Conservation (phyloP, 2,888 invertebrate species). For the Dexiosoma caninum region DNA sequence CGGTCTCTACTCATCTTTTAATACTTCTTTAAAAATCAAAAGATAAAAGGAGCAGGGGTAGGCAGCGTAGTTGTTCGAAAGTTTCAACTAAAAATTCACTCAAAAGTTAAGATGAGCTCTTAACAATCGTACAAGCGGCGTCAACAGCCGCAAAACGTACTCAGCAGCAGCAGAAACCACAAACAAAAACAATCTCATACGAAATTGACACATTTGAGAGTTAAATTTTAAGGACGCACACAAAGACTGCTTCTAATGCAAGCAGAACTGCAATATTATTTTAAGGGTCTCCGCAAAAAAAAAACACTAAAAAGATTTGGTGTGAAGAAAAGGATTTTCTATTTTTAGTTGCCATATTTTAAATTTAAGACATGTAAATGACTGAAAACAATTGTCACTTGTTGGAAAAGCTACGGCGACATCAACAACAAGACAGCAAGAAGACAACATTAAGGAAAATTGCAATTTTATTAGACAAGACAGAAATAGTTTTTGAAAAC, state of each 20-base stretch:
- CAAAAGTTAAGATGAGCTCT: constrained; percentile 39
- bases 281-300: not conserved
- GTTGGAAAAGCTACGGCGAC: constrained; percentile 23
- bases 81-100: constrained; percentile 46
- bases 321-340: constrained; percentile 32
- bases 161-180: not conserved
- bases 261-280: not conserved
- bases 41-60: not conserved
- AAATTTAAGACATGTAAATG: constrained; percentile 59
- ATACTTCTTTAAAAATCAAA: constrained; percentile 26
- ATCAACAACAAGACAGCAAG: constrained; percentile 18
- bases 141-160: constrained; percentile 22
- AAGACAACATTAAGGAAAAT: constrained; percentile 53
- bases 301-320: not conserved
- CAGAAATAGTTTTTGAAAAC: constrained; percentile 47
- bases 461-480: constrained; percentile 56
- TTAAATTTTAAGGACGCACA: constrained; percentile 24
- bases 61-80: constrained; percentile 39
- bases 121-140: not conserved
- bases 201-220: constrained; percentile 61
- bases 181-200: constrained; percentile 33
- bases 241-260: not conserved
- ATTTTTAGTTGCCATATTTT: constrained; percentile 4
- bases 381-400: constrained; percentile 63
- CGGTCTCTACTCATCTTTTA: constrained; percentile 51